Conservation (phyloP, 2,888 invertebrate genomes). For the Sturmia bella region DNA sequence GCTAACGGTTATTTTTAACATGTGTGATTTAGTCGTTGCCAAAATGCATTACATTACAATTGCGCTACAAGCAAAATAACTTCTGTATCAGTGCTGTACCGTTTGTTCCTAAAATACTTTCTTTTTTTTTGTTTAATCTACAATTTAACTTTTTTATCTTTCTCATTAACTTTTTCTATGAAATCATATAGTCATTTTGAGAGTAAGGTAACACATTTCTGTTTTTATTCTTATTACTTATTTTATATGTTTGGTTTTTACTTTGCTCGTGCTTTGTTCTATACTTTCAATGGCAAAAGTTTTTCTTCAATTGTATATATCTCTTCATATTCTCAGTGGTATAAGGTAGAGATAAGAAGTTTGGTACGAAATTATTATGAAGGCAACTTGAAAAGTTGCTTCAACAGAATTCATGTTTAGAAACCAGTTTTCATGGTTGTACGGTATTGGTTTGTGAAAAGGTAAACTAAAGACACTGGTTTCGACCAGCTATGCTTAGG, state of each 20-base stretch:
- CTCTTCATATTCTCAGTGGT: constrained; percentile 6
- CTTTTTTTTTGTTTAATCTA: constrained; percentile 32
- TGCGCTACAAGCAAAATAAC: constrained; percentile 34
- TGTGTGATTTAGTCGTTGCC: constrained; percentile 61
- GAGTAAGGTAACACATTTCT: constrained; percentile 44
- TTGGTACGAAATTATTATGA: background rate
- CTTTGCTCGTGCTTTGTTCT: background rate
- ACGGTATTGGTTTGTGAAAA: no score
- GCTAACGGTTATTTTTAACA: constrained; percentile 56
- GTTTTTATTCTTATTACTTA: background rate
- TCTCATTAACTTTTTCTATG: constrained; percentile 65
- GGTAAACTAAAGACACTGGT: no score
- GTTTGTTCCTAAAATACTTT: constrained; percentile 17
- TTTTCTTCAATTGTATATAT: constrained; percentile 23
- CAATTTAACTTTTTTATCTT: constrained; percentile 37
- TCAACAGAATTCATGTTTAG: background rate
- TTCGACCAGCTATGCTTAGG: no score
- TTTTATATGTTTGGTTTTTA: constrained; percentile 8
- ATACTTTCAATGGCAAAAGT: constrained; percentile 35
- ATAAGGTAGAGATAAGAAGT: constrained; percentile 5
- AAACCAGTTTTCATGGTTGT: no score
- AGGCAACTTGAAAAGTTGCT: background rate
- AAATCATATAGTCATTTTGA: constrained; percentile 51
- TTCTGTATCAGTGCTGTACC: constrained; percentile 46
- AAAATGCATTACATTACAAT: constrained; percentile 35